Evolutionary conservation across 2,888 invertebrate species (phyloP), one percentile per base, ranked within the genome.

Genomic region (Crepidodera aurea): DNA sequence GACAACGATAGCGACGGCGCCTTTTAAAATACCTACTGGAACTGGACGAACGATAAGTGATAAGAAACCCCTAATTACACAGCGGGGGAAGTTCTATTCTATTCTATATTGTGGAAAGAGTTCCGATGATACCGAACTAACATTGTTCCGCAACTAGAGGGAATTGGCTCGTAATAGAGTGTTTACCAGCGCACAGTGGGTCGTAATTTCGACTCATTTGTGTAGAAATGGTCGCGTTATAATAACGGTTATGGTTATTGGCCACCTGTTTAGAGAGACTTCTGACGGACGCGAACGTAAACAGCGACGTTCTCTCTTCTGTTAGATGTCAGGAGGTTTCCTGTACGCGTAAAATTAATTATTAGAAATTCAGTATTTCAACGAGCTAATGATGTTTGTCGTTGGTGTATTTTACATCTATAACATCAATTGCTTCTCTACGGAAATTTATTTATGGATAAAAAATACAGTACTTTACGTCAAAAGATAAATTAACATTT

Each of bases 201-300:
- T 79, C 81, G 81, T 82, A 82, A 82, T 81, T 82, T 81, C 80
- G 75, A 81, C 80, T 82, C 82, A 82, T 82, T 82, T 82, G 81
- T 81, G 81, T 81, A 81, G 82, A 79, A 81, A 82, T 78, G 80
- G 81, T 81, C 79, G 79, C 79, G 81, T 80, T 81, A 81, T 81
- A 80, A 81, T 81, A 81, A 82, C 80, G 80, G 80, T 82, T 81
- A 81, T 81, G 81, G 82, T 82, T 82, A 82, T 82, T 82, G 82
- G 81, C 82, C 82, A 82, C 82, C 82, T 82, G 82, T 82, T 82
- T 79, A 71, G 71, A 69, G 70, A 71, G 72, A 73, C 73, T 73
- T 69, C 71, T 75, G 76, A 76, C 70, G 74, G 74, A 76, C 75
- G 71, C 66, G 65, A 18, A 25, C 46, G 25, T 25, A 18, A 19